phyloP scores from a whole-genome alignment of 2,888 invertebrate species.

The Dasysyrphus albostriatus region DNA sequence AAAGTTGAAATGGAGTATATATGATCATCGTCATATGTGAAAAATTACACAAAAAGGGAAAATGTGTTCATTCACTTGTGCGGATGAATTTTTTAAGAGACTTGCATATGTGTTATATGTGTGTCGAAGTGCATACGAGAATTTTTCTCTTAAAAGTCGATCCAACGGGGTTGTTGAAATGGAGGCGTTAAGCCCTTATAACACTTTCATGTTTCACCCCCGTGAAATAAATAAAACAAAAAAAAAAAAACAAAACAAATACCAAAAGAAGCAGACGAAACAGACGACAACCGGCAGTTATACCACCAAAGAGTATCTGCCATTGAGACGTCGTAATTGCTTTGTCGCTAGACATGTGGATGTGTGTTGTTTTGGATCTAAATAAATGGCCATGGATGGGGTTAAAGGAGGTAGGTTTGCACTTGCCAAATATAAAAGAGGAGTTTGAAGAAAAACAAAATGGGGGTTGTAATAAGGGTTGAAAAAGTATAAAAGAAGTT shows the following conservation, averaged over 20 bases:
- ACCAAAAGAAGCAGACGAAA: conserved; percentile 55
- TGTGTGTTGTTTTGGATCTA: conserved; percentile 53
- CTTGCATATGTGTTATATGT: conserved; percentile 55
- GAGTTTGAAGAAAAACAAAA: conserved; percentile 44
- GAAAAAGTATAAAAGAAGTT: too few species aligned
- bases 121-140: conserved; percentile 41
- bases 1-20: neutral
- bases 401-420: conserved; percentile 50
- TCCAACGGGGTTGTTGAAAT: conserved; percentile 5
- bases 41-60: conserved; percentile 43
- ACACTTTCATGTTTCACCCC: conserved; percentile 58
- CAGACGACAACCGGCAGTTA: conserved; percentile 75
- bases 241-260: conserved; percentile 38
- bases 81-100: conserved; percentile 51
- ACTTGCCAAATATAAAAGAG: conserved; percentile 31
- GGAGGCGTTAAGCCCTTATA: conserved; percentile 66
- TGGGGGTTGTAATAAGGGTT: conserved; percentile 40
- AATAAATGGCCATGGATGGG: conserved; percentile 24
- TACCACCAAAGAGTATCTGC: conserved; percentile 71
- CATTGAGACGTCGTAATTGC: conserved; percentile 80
- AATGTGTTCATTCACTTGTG: conserved; percentile 52
- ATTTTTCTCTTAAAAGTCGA: conserved; percentile 27
- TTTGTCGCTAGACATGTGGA: conserved; percentile 72
- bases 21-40: conserved; percentile 56
- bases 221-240: conserved; percentile 14